Percentiles rank a stretch among this genome's conserved stretches.
These are phyloP conservation scores for Podabrus alpinus DNA, from an alignment of 2,888 invertebrate species.

Conservation along the genomic window DNA sequence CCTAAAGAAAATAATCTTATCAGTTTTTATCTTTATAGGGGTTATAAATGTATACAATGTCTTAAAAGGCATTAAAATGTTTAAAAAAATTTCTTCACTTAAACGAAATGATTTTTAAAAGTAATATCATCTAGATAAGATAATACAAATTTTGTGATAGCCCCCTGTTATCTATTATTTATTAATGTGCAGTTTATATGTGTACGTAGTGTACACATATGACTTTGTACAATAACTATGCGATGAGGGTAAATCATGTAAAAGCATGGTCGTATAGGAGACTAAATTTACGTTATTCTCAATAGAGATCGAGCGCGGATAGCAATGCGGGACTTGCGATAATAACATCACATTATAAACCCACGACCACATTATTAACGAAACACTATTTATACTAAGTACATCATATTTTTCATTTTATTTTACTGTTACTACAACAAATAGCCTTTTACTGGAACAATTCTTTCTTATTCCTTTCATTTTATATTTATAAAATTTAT, in stretches of 20 bases:
- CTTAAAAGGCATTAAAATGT: slow-evolving; percentile 20
- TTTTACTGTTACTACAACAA: slow-evolving; percentile 14
- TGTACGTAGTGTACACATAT: slow-evolving; percentile 27
- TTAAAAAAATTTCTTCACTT: slow-evolving; percentile 15
- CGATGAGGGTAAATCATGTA: slow-evolving; percentile 34
- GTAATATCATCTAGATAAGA: slow-evolving; percentile 14
- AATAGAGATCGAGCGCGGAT: slow-evolving; percentile 35
- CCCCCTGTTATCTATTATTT: slow-evolving; percentile 24
- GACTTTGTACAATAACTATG: slow-evolving; percentile 29
- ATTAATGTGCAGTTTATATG: slow-evolving; percentile 28
- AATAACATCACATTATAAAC: slow-evolving; percentile 33
- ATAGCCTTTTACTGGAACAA: slow-evolving; percentile 1
- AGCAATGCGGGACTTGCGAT: slow-evolving; percentile 35
- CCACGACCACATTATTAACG: slow-evolving; percentile 27
- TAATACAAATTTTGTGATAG: slow-evolving; percentile 13
- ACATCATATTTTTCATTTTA: slow-evolving; percentile 24
- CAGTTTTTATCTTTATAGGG: slow-evolving; percentile 28
- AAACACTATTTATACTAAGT: slow-evolving; percentile 17
- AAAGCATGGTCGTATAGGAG: slow-evolving; percentile 24
- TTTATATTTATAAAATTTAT: background rate
- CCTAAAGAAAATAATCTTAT: slow-evolving; percentile 28
- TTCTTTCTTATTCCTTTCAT: slow-evolving; percentile 2
- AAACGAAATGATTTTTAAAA: slow-evolving; percentile 5
- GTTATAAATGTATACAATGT: slow-evolving; percentile 30
- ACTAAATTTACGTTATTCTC: slow-evolving; percentile 35